Base-by-base conservation (phyloP, 2,797 vertebrate genomes). In the Schizopygopsis malacanthus region DNA sequence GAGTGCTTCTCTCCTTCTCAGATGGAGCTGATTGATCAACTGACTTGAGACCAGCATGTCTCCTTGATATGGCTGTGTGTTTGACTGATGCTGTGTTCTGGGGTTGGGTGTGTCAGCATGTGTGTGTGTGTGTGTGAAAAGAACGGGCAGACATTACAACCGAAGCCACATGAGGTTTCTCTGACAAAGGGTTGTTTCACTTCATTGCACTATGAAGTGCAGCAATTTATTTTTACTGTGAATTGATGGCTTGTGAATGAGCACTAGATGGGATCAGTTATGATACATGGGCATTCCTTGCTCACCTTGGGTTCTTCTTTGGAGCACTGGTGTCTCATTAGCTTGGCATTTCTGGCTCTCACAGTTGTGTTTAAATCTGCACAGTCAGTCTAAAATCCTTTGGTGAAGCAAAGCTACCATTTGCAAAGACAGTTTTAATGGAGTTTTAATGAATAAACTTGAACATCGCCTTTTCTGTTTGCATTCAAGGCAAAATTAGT, bases 151-250 rank as follows among this genome's bases (percentile, higher is more conserved):
- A 54, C 79, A 41, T 89, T 87, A 90, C 77, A 78, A 78, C 85
- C 65, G 52, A 86, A 85, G 50, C 72, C 76, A 65, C 79, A 56
- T 65, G 81, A 88, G 89, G 77, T 82, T 90, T 89, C 83, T 89
- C 63, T 41, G 82, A 88, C 87, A 91, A 88, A 90, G 81, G 83
- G 79, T 84, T 39, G 83, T 85, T 92, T 92, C 88, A 87, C 92
- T 93, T 91, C 88, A 91, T 81, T 92, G 93, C 93, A 90, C 92
- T 91, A 92, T 93, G 91, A 94, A 93, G 92, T 90, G 87, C 91
- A 91, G 90, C 89, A 91, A 92, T 94, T 92, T 91, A 88, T 87
- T 92, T 91, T 91, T 88, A 91, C 87, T 83, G 77, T 83, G 84
- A 86, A 82, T 82, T 84, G 89, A 90, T 91, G 88, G 89, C 89